Base-by-base conservation (phyloP, 2,113 vertebrate genomes). In the Connochaetes taurinus region DNA sequence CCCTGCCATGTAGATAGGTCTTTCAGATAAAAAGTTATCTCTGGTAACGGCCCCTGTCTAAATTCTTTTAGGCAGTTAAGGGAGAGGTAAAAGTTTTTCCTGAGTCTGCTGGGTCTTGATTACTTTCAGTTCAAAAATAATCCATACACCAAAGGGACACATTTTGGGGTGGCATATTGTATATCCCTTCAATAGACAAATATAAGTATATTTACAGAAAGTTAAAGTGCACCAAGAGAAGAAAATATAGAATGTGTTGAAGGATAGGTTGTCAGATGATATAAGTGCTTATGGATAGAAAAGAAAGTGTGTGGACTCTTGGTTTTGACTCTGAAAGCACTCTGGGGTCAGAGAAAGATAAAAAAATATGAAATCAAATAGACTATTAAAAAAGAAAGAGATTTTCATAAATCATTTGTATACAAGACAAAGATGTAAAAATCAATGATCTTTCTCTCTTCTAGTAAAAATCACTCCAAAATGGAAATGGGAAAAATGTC, bases 331-430 rank as follows among this genome's bases (percentile, higher is more conserved):
- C 60, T 95, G 87, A 89, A 84, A 91, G 67, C 53, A 86, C 64
- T 91, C 36, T 5, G 5, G 62, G 45, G 31, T 57, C 50, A 97
- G 89, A 91, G 11, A 80, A 95, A 90, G 60, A 74, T 55, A 92
- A 83, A 71, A 88, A 9, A 81, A 53, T 52, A 21, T 87, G 84
- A 96, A 81, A 92, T 57, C 47, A 60, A 80, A 87, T 74, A 55
- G 92, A 84, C 85, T 87, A 36, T 92, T 94, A 90, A 90, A 95
- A 74, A 97, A 96, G 74, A 76, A 92, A 81, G 80, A 94, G 64
- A 94, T 76, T 83, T 94, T 90, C 64, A 1, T 92, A 92, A 93
- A 76, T 19, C 47, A 90, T 92, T 90, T 97, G 27, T 93, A n/a
- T 53, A 84, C 1, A 87, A 97, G 52, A 90, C n/a, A 93, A 58